A percentile compares a stretch with the other conserved stretches of the same genome.
Evolutionary conservation across 1,140 invertebrate genomes (phyloP).

Genomic region (Goniozus legneri): DNA sequence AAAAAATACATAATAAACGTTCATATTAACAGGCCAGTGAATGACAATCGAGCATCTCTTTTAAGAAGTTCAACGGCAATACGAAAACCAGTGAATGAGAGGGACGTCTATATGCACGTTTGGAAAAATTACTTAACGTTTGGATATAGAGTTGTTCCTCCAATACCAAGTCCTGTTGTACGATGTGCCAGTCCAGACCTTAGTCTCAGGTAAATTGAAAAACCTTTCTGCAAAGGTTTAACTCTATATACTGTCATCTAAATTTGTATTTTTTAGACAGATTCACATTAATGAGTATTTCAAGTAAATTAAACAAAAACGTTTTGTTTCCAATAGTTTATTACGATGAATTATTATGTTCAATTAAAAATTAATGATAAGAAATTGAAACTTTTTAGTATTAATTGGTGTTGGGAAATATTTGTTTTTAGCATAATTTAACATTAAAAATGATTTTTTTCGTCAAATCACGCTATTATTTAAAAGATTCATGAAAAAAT

Average conservation of each 20-base stretch:
- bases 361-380: too few relatives aligned
- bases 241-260: too few relatives aligned
- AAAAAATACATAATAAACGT: slow-evolving; percentile 12
- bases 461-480: too few relatives aligned
- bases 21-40: slow-evolving; percentile 78
- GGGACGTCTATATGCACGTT: slow-evolving; percentile 87
- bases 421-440: too few relatives aligned
- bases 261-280: too few relatives aligned
- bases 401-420: slow-evolving; percentile 39
- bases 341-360: slow-evolving; percentile 13
- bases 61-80: slow-evolving; percentile 73
- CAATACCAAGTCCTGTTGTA: slow-evolving; percentile 74
- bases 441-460: too few relatives aligned
- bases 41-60: slow-evolving; percentile 92
- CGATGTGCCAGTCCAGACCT: slow-evolving; percentile 91
- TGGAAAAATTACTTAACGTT: slow-evolving; percentile 97
- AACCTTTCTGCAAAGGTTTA: too few relatives aligned
- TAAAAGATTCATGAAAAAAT: too few relatives aligned
- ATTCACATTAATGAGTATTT: too few relatives aligned
- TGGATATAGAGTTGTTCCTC: slow-evolving; percentile 88
- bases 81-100: slow-evolving; percentile 83
- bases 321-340: slow-evolving; percentile 11
- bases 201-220: slow-evolving; percentile 71
- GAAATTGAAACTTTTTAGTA: slow-evolving; percentile 34
- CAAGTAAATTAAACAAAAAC: too few relatives aligned